These are phyloP conservation scores for Baccha elongata DNA, from an alignment of 2,888 invertebrate species.

Conservation along the genomic window DNA sequence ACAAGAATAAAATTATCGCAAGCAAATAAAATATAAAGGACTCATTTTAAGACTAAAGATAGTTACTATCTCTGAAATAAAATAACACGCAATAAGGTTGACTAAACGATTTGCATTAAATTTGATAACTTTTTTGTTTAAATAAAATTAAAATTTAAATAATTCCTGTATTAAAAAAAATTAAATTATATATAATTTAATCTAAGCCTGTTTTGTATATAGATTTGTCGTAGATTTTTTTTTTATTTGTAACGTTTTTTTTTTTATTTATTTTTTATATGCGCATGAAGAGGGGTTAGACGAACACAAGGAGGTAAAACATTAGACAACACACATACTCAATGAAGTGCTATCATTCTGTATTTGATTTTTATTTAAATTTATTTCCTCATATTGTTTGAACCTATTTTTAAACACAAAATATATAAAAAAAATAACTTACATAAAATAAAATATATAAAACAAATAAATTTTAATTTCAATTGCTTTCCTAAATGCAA, in stretches of 20 bases:
- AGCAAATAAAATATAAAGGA: constrained; percentile 72
- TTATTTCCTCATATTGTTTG: constrained; percentile 78
- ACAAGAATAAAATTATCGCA: constrained; percentile 53
- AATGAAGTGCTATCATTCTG: constrained; percentile 82
- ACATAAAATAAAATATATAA: constrained; percentile 27
- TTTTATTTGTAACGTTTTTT: constrained; percentile 71
- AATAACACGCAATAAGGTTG: constrained; percentile 47
- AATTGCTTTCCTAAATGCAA: constrained; percentile 52
- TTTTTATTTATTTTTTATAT: constrained; percentile 75
- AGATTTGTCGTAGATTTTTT: constrained; percentile 50
- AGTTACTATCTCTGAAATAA: constrained; percentile 48
- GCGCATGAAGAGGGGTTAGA: constrained; percentile 85
- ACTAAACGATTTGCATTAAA: constrained; percentile 36
- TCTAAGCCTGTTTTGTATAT: constrained; percentile 51
- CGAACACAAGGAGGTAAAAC: constrained; percentile 94
- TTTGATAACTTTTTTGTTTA: constrained; percentile 27
- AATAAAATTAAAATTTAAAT: constrained; percentile 22
- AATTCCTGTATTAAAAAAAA: constrained; percentile 23
- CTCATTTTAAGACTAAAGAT: constrained; percentile 67
- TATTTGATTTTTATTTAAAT: constrained; percentile 75
- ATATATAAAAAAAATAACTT: constrained; percentile 14
- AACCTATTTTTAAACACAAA: constrained; percentile 74
- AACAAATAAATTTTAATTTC: constrained; percentile 51
- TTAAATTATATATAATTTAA: constrained; percentile 38
- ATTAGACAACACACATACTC: constrained; percentile 94